Evolutionary conservation across 2,113 vertebrate species (phyloP).

Genomic region (Azemiops feae): DNA sequence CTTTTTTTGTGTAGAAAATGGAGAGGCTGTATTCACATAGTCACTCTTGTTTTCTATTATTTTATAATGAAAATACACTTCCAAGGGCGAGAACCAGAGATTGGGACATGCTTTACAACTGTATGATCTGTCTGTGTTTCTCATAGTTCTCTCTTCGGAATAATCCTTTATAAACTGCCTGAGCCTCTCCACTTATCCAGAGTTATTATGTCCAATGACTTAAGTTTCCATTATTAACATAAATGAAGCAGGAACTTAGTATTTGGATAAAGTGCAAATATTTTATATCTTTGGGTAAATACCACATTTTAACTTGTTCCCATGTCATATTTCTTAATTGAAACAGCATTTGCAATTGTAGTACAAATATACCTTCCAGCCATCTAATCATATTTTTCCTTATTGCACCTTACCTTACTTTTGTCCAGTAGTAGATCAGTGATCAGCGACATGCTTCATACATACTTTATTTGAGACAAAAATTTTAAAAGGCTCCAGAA

Average conservation of each 20-base stretch:
- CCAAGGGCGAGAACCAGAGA: neutral
- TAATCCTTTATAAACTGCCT: neutral
- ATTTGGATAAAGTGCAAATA: neutral
- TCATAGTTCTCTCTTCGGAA: neutral
- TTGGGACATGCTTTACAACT: neutral
- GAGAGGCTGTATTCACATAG: neutral
- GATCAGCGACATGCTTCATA: neutral
- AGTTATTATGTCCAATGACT: neutral
- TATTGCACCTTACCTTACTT: neutral
- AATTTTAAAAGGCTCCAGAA: neutral
- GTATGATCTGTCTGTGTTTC: neutral
- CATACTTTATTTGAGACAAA: neutral
- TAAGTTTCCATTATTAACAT: neutral
- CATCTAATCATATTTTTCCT: neutral
- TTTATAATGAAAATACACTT: neutral
- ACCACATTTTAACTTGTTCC: slow-evolving; percentile 18
- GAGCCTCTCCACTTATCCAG: neutral
- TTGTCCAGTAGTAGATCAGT: neutral
- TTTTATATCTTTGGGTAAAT: slow-evolving; percentile 3
- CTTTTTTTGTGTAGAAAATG: neutral
- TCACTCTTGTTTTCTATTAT: neutral
- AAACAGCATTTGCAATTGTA: neutral
- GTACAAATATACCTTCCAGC: neutral
- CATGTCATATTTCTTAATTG: neutral
- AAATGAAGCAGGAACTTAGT: slow-evolving; percentile 4